phyloP scores from a whole-genome alignment of 2,888 invertebrate genomes.

The Zeuzera pyrina region DNA sequence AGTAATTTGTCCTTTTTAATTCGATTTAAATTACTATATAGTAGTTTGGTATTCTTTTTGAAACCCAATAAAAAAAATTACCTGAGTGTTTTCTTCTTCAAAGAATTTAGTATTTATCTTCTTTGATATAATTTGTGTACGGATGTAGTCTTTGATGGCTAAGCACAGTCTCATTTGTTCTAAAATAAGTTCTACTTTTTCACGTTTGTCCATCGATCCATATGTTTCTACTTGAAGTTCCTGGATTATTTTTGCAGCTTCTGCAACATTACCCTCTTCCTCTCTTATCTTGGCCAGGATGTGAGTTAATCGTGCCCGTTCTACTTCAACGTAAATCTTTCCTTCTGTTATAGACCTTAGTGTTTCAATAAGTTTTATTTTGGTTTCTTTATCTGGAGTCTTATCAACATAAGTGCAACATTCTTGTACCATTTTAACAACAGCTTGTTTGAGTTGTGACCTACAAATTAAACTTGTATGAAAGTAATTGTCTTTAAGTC shows the following conservation, averaged over 20 bases:
- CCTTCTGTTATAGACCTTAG: conserved; percentile 96
- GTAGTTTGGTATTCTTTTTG: background rate
- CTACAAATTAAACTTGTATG: conserved; percentile 41
- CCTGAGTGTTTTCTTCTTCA: conserved; percentile 84
- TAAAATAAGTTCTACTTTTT: conserved; percentile 96
- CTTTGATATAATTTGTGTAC: conserved; percentile 98
- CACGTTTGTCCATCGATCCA: conserved; percentile 98
- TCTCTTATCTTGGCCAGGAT: conserved; percentile 89
- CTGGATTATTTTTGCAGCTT: conserved; percentile 95
- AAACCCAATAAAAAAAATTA: conserved; percentile 17
- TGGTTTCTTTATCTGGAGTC: conserved; percentile 90
- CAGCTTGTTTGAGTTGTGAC: conserved; percentile 96
- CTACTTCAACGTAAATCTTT: conserved; percentile 99
- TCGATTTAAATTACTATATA: too few species aligned
- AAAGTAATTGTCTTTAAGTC: too few species aligned
- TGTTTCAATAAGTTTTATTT: conserved; percentile 96
- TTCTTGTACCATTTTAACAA: conserved; percentile 97
- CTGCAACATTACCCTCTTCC: conserved; percentile 85
- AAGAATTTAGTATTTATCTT: conserved; percentile 98
- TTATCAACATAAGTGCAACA: conserved; percentile 94
- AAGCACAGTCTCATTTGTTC: conserved; percentile 99
- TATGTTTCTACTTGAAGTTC: conserved; percentile 97
- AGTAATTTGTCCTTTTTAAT: too few species aligned
- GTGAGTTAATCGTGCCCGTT: conserved; percentile 95
- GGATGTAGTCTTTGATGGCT: conserved; percentile 95